Conservation (phyloP, 2,113 vertebrate genomes). For the Eidolon helvum region DNA sequence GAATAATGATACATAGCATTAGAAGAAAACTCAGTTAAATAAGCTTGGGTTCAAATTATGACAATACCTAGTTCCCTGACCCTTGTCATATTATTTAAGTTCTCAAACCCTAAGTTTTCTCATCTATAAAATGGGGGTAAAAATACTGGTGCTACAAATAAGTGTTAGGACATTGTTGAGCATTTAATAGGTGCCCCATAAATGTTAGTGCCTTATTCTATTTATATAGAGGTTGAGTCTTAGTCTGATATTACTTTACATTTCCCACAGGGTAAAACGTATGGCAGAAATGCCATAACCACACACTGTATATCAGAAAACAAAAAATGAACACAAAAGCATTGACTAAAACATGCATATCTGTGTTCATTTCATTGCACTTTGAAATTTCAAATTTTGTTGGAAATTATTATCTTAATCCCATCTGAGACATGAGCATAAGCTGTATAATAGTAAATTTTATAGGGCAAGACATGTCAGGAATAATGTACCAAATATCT, state of each 20-base stretch:
- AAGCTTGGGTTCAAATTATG: background rate
- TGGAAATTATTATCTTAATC: background rate
- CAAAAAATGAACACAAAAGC: background rate
- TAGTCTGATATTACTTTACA: background rate
- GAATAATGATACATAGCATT: background rate
- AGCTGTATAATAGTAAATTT: background rate
- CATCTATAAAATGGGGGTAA: background rate
- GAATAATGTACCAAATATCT: background rate
- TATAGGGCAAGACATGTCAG: background rate
- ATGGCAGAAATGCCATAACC: background rate
- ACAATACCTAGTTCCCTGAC: background rate
- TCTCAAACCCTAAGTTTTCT: background rate
- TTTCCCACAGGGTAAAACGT: background rate
- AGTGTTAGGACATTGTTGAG: background rate
- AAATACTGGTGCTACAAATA: background rate
- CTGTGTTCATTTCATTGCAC: background rate
- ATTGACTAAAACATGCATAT: background rate
- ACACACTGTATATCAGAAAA: background rate
- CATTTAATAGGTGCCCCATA: background rate
- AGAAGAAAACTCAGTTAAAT: background rate
- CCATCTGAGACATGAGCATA: background rate
- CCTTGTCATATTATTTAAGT: background rate
- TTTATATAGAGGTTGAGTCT: background rate
- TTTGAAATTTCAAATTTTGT: constrained; percentile 12
- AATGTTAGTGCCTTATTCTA: background rate